These are phyloP conservation scores for Diorhabda carinulata DNA, from an alignment of 1,140 invertebrate species.

Conservation along the genomic window DNA sequence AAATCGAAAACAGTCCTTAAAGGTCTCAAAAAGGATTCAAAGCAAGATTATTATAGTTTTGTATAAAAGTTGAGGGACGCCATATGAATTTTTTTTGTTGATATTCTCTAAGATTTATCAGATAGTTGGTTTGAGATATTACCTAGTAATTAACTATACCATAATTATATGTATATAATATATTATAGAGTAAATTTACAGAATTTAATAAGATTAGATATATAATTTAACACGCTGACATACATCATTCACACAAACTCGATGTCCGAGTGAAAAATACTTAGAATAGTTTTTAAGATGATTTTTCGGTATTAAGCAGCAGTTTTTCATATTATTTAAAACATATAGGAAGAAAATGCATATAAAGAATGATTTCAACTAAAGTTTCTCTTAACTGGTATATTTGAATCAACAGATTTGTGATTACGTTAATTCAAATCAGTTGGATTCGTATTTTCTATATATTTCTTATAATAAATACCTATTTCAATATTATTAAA, in stretches of 20 bases:
- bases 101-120: slow-evolving; percentile 41
- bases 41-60: slow-evolving; percentile 25
- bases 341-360: too few species aligned
- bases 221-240: slow-evolving; percentile 43
- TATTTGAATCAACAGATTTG: too few species aligned
- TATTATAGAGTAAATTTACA: slow-evolving; percentile 48
- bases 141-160: slow-evolving; percentile 46
- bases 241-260: slow-evolving; percentile 40
- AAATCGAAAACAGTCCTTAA: slow-evolving; percentile 12
- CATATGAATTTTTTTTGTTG: slow-evolving; percentile 43
- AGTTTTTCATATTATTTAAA: too few species aligned
- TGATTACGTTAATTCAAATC: too few species aligned
- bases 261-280: slow-evolving; percentile 31
- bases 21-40: slow-evolving; percentile 9
- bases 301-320: not conserved
- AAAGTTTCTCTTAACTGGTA: too few species aligned
- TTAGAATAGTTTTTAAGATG: not conserved
- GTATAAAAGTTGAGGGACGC: slow-evolving; percentile 48
- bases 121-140: slow-evolving; percentile 45
- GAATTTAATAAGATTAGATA: slow-evolving; percentile 46
- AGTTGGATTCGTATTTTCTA: too few species aligned
- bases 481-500: too few species aligned
- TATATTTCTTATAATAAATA: too few species aligned
- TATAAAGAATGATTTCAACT: too few species aligned
- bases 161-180: slow-evolving; percentile 46